Base-by-base conservation (phyloP, 2,797 vertebrate species). In the Molossus molossus region DNA sequence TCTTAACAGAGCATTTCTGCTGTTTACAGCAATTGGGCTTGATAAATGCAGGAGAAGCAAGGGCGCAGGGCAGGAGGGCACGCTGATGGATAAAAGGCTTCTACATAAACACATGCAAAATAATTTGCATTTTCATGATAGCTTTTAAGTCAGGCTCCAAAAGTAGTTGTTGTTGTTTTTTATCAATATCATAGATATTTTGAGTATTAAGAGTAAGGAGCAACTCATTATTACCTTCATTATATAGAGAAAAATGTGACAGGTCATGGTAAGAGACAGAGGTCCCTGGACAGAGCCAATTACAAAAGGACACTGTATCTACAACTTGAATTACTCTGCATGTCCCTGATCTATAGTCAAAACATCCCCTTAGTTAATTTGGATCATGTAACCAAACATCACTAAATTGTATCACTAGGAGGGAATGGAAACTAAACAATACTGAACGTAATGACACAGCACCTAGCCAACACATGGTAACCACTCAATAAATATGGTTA, bases 11-110 rank as follows among this genome's bases (percentile, higher is more conserved):
- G n/a, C 58, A 88, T 88, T 89, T 87, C 58, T 87, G 62, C 93
- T 76, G 60, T 29, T 69, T 82, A 76, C 83, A 81, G 84, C 83
- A 94, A 80, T 58, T 93, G 87, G 89, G 87, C 90, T 95, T 96
- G 82, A 93, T 75, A 64, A 48, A 94, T 86, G n/a, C 40, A 23
- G n/a, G 57, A 10, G 80, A 89, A 94, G 81, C 67, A 48, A 50
- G 55, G 33, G 29, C 65, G 14, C 37, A 77, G 64, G 79, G 72
- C 17, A 20, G 70, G 55, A 87, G 80, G 53, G 64, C 13, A 6
- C 18, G 10, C 15, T 45, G 45, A 62, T 14, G 80, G 60, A 60
- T 64, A 58, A 17, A n/a, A 60, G 48, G 81, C 83, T 94, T 86
- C 72, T 60, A 37, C 40, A 80, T n/a, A 83, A 86, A 75, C 25